Conservation (phyloP, 2,113 vertebrate genomes). For the Nibea coibor region DNA sequence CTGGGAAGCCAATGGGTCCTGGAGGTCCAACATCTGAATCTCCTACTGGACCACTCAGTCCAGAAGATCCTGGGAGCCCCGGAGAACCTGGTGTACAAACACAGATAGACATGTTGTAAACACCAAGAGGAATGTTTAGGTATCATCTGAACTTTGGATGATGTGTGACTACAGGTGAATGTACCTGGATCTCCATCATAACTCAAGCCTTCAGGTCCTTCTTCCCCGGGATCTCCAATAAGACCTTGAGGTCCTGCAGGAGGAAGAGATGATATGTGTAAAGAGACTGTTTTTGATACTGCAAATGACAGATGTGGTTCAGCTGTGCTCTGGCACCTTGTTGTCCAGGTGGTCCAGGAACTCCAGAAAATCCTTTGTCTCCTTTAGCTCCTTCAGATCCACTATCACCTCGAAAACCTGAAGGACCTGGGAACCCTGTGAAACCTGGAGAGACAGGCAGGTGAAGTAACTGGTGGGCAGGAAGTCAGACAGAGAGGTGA, state of each 20-base stretch:
- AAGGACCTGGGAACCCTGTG: slow-evolving; percentile 54
- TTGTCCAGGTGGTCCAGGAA: slow-evolving; percentile 56
- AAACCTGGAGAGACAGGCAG: slow-evolving; percentile 43
- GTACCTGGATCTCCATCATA: slow-evolving; percentile 71
- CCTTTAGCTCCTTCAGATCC: slow-evolving; percentile 78
- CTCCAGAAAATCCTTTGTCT: slow-evolving; percentile 68
- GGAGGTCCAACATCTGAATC: slow-evolving; percentile 57
- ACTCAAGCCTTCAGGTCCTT: slow-evolving; percentile 74
- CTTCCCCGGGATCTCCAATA: slow-evolving; percentile 72
- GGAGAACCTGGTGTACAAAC: slow-evolving; percentile 58
- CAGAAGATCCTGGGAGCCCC: slow-evolving; percentile 69
- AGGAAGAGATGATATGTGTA: background rate
- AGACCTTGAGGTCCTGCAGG: slow-evolving; percentile 67
- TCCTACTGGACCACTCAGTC: slow-evolving; percentile 74
- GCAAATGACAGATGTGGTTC: background rate
- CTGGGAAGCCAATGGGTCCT: slow-evolving; percentile 70
- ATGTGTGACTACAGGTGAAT: background rate
- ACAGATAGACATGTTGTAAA: background rate
- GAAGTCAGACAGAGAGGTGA: background rate
- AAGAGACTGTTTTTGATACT: background rate
- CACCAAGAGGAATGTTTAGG: background rate
- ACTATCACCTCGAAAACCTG: slow-evolving; percentile 64
- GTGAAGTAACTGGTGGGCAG: background rate
- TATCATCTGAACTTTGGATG: background rate
- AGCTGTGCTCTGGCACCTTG: slow-evolving; percentile 63